Percentiles rank a stretch among this genome's conserved stretches.
These are phyloP conservation scores for Bradypus variegatus DNA, from an alignment of 2,797 vertebrate genomes.

Conservation along the genomic window DNA sequence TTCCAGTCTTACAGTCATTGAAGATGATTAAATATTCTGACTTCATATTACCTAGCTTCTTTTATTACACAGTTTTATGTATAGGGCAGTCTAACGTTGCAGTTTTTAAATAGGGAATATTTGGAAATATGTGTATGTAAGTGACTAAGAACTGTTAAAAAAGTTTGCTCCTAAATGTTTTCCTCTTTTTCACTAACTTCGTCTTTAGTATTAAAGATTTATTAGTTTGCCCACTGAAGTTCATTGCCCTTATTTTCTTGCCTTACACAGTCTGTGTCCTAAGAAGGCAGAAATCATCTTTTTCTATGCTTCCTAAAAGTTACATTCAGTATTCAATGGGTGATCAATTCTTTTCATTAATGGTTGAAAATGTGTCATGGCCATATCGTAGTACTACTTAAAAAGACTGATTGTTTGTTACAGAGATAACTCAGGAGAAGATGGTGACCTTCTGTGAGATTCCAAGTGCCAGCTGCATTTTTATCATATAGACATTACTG, in stretches of 20 bases:
- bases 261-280: not conserved
- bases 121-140: not conserved
- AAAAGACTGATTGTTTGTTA: constrained; percentile 14
- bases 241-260: constrained; percentile 21
- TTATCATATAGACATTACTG: not conserved
- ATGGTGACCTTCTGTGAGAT: constrained; percentile 20
- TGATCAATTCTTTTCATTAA: not conserved
- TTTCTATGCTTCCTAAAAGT: constrained; percentile 32
- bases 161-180: constrained; percentile 1
- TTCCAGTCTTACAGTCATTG: not conserved
- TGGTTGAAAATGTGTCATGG: not conserved
- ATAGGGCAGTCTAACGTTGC: not conserved
- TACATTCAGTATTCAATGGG: not conserved
- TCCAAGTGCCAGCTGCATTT: constrained; percentile 34
- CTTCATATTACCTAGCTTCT: not conserved
- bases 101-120: not conserved
- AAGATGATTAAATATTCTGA: not conserved
- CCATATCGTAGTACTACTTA: not conserved
- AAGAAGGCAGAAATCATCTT: not conserved
- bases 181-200: not conserved
- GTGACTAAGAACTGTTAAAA: not conserved
- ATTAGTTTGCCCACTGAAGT: constrained; percentile 1
- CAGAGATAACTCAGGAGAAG: not conserved
- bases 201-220: constrained; percentile 22
- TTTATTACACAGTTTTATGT: not conserved